Conservation (phyloP, 2,113 vertebrate genomes). For the Rhinoderma darwinii region DNA sequence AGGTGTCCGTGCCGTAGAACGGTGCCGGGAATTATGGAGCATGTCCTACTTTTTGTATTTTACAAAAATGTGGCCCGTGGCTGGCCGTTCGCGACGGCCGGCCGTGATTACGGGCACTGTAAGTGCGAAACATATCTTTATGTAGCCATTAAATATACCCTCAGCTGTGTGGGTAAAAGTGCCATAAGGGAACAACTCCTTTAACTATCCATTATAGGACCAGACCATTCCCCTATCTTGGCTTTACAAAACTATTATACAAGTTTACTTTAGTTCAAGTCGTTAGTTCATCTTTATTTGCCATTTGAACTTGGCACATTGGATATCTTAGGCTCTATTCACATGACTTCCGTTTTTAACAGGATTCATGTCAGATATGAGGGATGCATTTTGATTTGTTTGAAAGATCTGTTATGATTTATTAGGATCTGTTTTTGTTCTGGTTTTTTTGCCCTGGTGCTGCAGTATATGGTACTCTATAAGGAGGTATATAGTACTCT, state of each 20-base stretch:
- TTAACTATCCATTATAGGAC: neutral
- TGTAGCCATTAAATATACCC: too few relatives aligned
- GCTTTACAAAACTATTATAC: neutral
- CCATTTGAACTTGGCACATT: neutral
- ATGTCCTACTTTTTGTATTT: too few relatives aligned
- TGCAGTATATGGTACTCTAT: too few relatives aligned
- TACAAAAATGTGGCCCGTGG: too few relatives aligned
- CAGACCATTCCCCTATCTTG: neutral
- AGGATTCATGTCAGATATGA: neutral
- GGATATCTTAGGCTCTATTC: neutral
- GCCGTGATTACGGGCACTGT: too few relatives aligned
- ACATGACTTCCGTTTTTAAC: neutral
- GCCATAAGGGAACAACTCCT: neutral
- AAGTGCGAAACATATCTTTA: neutral
- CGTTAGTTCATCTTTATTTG: neutral
- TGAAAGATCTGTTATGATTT: neutral
- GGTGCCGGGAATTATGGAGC: too few relatives aligned
- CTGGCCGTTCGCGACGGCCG: too few relatives aligned
- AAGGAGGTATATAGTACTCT: too few relatives aligned
- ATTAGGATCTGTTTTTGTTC: too few relatives aligned
- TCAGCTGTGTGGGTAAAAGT: neutral
- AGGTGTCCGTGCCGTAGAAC: too few relatives aligned
- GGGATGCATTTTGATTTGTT: too few relatives aligned
- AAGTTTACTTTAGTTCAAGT: neutral
- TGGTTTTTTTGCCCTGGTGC: too few relatives aligned